Base-by-base conservation (phyloP, 2,888 invertebrate species). In the Eupithecia subumbrata region DNA sequence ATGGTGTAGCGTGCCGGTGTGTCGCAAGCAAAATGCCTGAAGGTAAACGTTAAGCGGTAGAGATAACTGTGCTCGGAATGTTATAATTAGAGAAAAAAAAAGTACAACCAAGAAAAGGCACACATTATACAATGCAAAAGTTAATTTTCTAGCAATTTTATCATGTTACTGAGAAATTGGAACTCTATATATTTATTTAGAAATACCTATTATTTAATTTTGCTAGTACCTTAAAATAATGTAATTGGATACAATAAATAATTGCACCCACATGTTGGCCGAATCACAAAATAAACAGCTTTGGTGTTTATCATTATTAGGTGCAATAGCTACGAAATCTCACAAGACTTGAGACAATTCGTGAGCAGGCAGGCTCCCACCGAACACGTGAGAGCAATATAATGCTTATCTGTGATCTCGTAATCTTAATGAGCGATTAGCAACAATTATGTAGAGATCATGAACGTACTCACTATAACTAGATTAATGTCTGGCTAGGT, bases 1-100 rank as follows among this genome's bases (percentile, higher is more conserved):
- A 40, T 74, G 30, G 72, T 77, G 74, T 64, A 70, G 60, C 37
- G 60, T 40, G 40, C n/a, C 30, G 63, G 48, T 60, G 25, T 66
- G 69, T 67, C 74, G 34, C 68, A 43, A 68, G 18, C 25, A 22
- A 22, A 68, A 43, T 68, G 43, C 40, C 68, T n/a, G 11, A 67
- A 67, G 22, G 43, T 40, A 43, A 40, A 16, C 14, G 16, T 25
- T 22, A 12, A 5, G 43, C 68, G 8, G 18, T 60, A 25, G 12
- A 60, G 14, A 25, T 60, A 67, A 52, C 34, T 56, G 34, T 56
- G 40, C 60, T 40, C 7, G 40, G 43, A 45, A 68, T 68, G 25
- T 60, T 60, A 60, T 11, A 4, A 22, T 11, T 5, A 25, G 12
- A 12, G 25, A 22, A 5, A 60, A 60, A 56, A 60, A 60, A 7